Base-by-base conservation (phyloP, 2,797 vertebrate genomes). In the Mionectes olivaceus region DNA sequence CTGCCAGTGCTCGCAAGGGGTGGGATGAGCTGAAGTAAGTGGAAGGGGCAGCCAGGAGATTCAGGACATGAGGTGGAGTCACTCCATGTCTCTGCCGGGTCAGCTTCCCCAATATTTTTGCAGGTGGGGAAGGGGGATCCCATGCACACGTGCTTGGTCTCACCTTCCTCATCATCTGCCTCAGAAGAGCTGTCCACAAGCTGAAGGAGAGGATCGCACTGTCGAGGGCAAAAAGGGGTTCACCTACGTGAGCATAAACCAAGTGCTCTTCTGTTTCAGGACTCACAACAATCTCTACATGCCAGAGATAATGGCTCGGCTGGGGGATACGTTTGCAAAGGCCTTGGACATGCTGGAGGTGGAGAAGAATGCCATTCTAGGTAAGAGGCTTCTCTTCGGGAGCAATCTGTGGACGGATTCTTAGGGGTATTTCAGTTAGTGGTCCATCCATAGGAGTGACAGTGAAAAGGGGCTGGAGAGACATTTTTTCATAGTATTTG, bases 291-390 rank as follows among this genome's bases (percentile, higher is more conserved):
- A 98, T 92, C 98, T 99, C 67, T 99, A 99, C 93, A 95, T 96
- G 63, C 98, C 99, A n/a, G 99, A 99, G 96, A 98, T 99, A 97
- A 83, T 98, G 94, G 97, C 98, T 91, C 98, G 98, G 81, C 98
- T 99, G 92, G 99, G 99, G 24, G 98, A 99, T 47, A 98, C 98
- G 4, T 99, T 99, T 94, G 95, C 97, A 65, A 98, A 97, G 76
- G 98, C 98, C 35, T 97, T 99, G 41, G 99, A 99, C 41, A 97
- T 99, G 97, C 98, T 99, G 97, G 99, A 99, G 24, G 97, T 97
- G 49, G 99, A 99, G 93, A 99, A 98, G 97, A 99, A 99, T 67
- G 89, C 98, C 77, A 98, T 99, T 97, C 98, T 99, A 85, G 99
- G 99, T 99, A 98, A 98, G 97, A 93, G 55, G 32, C 49, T 67